Percentiles rank a stretch among this genome's conserved stretches.
phyloP scores from a whole-genome alignment of 2,888 invertebrate species.

The Trypoxylon attenuatum region DNA sequence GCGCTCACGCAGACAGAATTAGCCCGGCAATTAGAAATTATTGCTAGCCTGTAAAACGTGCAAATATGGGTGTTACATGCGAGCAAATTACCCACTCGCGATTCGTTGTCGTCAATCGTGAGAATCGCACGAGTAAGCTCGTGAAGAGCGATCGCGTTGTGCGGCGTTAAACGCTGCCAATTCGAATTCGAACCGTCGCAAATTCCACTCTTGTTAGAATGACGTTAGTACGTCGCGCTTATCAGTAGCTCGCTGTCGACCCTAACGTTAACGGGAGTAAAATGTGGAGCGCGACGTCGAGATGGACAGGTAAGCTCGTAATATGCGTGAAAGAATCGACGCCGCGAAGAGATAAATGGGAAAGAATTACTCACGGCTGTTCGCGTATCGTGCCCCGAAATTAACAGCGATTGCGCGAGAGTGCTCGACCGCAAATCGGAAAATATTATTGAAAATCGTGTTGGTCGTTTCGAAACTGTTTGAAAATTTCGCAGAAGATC shows the following conservation, averaged over 20 bases:
- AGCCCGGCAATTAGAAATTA: conserved; percentile 26
- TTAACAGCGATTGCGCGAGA: not conserved
- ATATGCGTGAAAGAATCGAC: not conserved
- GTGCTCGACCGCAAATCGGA: no score
- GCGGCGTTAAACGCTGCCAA: not conserved
- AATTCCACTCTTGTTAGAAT: not conserved
- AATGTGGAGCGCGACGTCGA: conserved; percentile 19
- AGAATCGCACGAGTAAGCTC: not conserved
- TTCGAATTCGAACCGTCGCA: not conserved
- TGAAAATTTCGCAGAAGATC: no score
- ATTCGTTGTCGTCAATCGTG: not conserved
- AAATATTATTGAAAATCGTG: no score
- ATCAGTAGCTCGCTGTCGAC: not conserved
- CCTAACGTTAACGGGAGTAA: conserved; percentile 16
- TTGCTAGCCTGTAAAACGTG: conserved; percentile 5
- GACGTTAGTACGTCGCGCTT: not conserved
- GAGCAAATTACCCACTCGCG: not conserved
- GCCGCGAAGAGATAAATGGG: not conserved
- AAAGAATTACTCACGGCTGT: not conserved
- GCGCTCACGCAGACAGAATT: not conserved
- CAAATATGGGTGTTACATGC: conserved; percentile 10
- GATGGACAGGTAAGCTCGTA: conserved; percentile 35
- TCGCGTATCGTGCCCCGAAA: not conserved
- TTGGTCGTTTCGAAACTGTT: no score
- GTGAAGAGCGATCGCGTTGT: not conserved